A percentile compares a stretch with the other conserved stretches of the same genome.
phyloP scores from a whole-genome alignment of 1,140 invertebrate genomes.

The Akabosia matsudoensis region DNA sequence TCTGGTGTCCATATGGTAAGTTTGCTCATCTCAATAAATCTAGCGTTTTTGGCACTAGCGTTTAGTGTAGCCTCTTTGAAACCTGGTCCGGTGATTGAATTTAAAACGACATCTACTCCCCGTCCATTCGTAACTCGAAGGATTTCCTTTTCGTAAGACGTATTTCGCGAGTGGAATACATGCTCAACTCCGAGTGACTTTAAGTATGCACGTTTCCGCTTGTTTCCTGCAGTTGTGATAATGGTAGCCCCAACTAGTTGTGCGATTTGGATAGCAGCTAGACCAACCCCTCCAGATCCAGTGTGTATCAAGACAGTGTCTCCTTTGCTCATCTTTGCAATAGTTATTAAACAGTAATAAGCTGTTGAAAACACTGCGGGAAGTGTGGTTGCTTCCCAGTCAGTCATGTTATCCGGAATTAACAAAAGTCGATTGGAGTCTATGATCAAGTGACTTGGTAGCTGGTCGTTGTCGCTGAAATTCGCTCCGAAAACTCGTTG shows the following conservation, averaged over 20 bases:
- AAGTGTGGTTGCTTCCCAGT: not conserved
- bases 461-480: not conserved
- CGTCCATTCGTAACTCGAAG: not conserved
- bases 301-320: not conserved
- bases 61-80: not conserved
- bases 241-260: not conserved
- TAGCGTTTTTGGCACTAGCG: not conserved
- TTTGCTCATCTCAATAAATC: conserved; percentile 13
- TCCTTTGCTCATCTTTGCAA: not conserved
- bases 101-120: not conserved
- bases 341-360: not conserved
- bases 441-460: not conserved
- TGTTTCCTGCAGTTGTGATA: not conserved
- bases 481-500: not conserved
- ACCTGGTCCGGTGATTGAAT: too few species aligned
- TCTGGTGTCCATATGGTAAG: not conserved
- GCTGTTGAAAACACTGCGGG: not conserved
- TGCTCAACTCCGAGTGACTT: too few species aligned
- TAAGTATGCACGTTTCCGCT: not conserved
- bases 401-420: not conserved
- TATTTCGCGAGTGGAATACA: not conserved
- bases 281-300: not conserved
- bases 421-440: not conserved
- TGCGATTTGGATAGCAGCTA: not conserved
- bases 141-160: not conserved